phyloP scores from a whole-genome alignment of 35 echinoderm and acorn worm genomes.

The Heliocidaris erythrogramma region DNA sequence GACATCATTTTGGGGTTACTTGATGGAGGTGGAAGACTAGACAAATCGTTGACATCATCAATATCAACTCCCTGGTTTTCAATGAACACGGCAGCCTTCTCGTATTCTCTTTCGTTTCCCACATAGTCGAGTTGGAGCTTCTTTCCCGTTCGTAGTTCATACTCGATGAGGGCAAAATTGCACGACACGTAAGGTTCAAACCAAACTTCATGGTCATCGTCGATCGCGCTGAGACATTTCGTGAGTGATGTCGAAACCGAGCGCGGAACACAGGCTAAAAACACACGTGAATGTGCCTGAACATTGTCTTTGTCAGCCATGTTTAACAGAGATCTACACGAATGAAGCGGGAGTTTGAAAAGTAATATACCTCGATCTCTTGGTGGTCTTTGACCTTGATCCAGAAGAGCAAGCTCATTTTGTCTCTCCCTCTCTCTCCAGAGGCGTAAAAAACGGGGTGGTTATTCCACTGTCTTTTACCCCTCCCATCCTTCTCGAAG shows the following conservation, averaged over 20 bases:
- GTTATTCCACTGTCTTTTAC: too few relatives aligned
- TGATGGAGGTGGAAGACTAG: background rate
- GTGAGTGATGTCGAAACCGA: background rate
- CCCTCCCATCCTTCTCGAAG: too few relatives aligned
- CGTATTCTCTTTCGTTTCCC: background rate
- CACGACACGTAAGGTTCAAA: conserved; percentile 1
- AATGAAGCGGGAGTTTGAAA: too few relatives aligned
- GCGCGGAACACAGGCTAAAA: conserved; percentile 21
- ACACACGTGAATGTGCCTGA: background rate
- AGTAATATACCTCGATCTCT: background rate
- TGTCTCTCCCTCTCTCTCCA: too few relatives aligned
- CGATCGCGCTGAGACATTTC: background rate
- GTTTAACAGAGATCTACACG: background rate
- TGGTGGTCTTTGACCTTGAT: background rate
- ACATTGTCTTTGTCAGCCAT: background rate
- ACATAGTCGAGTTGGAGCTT: conserved; percentile 15
- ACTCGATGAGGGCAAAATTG: background rate
- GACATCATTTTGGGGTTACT: background rate
- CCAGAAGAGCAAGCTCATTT: too few relatives aligned
- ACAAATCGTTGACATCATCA: background rate
- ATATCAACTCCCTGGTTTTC: background rate
- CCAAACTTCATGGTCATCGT: background rate
- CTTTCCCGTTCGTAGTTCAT: background rate
- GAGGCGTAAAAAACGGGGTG: too few relatives aligned
- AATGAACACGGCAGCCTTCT: background rate